Percentiles rank a stretch among this genome's conserved stretches.
Evolutionary conservation across 2,113 vertebrate genomes (phyloP).

Genomic region (Halcyon senegalensis): DNA sequence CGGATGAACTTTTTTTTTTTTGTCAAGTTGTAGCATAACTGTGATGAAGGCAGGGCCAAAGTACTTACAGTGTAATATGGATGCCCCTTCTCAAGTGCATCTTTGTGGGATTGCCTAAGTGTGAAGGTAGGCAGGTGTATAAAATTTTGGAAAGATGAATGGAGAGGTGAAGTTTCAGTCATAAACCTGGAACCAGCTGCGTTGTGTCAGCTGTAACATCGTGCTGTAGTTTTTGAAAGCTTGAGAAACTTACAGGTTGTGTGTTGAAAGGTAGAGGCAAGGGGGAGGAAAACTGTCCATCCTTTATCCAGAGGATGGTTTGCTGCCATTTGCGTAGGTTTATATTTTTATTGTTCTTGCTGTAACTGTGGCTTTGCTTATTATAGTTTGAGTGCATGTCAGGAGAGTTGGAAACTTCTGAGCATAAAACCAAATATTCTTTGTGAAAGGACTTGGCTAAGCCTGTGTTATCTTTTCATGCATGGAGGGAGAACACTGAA

Average conservation of each 20-base stretch:
- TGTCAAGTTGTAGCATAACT: not conserved
- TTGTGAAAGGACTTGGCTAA: not conserved
- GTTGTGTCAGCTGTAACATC: not conserved
- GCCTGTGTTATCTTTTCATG: not conserved
- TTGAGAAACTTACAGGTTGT: not conserved
- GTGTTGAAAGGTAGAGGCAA: not conserved
- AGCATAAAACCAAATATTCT: not conserved
- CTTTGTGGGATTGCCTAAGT: not conserved
- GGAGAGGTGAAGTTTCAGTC: not conserved
- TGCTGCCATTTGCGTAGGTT: not conserved
- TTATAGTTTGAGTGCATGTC: not conserved
- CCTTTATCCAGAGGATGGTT: not conserved
- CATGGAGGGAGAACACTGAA: not conserved
- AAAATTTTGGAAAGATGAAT: not conserved
- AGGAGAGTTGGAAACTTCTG: not conserved
- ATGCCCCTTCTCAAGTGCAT: not conserved
- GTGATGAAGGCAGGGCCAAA: not conserved
- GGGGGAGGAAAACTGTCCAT: not conserved
- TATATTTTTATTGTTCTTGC: not conserved
- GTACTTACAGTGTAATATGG: not conserved
- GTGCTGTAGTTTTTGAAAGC: not conserved
- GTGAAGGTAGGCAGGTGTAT: not conserved
- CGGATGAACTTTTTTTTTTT: not conserved
- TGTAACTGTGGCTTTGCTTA: not conserved
- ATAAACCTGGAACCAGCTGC: not conserved